These are phyloP conservation scores for Drosophila pruinosa DNA, from an alignment of 1,140 invertebrate species.

Conservation along the genomic window DNA sequence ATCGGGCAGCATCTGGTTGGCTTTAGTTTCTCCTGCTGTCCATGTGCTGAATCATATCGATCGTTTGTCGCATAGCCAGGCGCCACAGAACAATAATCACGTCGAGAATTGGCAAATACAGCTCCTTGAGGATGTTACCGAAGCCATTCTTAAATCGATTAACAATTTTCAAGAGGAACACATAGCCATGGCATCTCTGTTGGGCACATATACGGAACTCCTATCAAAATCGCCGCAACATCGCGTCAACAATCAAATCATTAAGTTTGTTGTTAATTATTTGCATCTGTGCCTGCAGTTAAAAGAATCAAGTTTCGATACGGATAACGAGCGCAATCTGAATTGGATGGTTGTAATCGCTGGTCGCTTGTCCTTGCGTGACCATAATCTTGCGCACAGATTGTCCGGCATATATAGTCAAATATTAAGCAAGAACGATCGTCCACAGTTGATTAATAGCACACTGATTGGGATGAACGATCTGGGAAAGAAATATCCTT, in stretches of 20 bases:
- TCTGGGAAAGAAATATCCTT: constrained; percentile 72
- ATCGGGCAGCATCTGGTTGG: constrained; percentile 60
- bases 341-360: constrained; percentile 80
- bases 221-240: constrained; percentile 50
- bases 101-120: constrained; percentile 39
- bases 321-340: constrained; percentile 73
- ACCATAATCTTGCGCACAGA: constrained; percentile 43
- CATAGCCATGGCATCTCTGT: constrained; percentile 45
- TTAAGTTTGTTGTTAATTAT: constrained; percentile 66
- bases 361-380: constrained; percentile 61
- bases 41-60: constrained; percentile 55
- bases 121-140: constrained; percentile 44
- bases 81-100: constrained; percentile 12
- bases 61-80: constrained; percentile 51
- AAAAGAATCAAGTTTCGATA: constrained; percentile 64
- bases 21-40: constrained; percentile 53
- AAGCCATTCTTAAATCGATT: constrained; percentile 5
- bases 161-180: constrained; percentile 53
- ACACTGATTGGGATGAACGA: constrained; percentile 73
- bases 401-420: constrained; percentile 53
- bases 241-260: constrained; percentile 32
- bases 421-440: constrained; percentile 67
- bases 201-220: constrained; percentile 68
- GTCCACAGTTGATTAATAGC: constrained; percentile 75
- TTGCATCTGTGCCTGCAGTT: constrained; percentile 57